These are phyloP conservation scores for Sinocyclocheilus anshuiensis DNA, from an alignment of 2,113 vertebrate genomes.

Conservation along the genomic window DNA sequence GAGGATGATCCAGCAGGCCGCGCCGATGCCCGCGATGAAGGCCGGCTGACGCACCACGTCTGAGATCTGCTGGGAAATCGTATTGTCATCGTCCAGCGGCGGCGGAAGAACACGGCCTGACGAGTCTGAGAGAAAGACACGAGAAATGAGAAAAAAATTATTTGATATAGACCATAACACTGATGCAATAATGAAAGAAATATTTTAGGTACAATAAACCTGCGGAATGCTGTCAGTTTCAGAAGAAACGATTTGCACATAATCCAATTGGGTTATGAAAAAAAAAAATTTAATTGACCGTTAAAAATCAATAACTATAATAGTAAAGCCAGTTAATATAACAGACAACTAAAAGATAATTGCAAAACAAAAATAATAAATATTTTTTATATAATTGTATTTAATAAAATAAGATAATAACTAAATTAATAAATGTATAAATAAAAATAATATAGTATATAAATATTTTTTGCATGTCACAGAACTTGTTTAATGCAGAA, in stretches of 20 bases:
- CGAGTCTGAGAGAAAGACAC: constrained; percentile 75
- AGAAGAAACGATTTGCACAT: not conserved
- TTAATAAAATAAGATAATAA: too few relatives aligned
- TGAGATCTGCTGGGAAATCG: constrained; percentile 95
- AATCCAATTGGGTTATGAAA: too few relatives aligned
- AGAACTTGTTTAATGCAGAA: not conserved
- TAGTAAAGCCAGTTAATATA: not conserved
- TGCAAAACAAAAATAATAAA: too few relatives aligned
- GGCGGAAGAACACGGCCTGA: constrained; percentile 84
- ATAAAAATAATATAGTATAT: too few relatives aligned
- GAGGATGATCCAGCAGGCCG: constrained; percentile 97
- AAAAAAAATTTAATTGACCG: too few relatives aligned
- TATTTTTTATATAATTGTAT: too few relatives aligned
- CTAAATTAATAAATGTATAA: too few relatives aligned
- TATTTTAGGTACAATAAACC: not conserved
- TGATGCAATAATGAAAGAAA: not conserved
- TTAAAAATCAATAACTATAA: not conserved
- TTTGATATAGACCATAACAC: not conserved
- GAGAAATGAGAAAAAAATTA: not conserved
- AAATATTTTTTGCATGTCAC: not conserved
- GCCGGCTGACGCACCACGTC: constrained; percentile 97
- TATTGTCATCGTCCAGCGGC: constrained; percentile 79
- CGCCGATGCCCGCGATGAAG: constrained; percentile 95
- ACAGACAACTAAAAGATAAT: too few relatives aligned
- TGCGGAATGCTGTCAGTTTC: not conserved